A percentile compares a stretch with the other conserved stretches of the same genome.
phyloP scores from a whole-genome alignment of 37 sponge, comb jelly and placozoan genomes.

The Amphimedon queenslandica region DNA sequence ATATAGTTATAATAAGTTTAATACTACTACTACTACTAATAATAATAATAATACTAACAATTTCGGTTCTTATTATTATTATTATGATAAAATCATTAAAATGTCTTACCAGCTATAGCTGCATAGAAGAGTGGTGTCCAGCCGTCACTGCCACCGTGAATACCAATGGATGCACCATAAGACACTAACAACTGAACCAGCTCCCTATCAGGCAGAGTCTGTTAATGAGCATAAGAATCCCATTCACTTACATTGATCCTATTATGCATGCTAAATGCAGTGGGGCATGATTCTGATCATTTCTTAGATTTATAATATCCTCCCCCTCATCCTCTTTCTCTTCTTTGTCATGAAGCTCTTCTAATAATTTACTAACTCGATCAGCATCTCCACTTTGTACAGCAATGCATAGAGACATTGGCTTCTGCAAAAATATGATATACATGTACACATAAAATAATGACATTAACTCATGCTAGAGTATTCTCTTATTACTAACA shows the following conservation, averaged over 20 bases:
- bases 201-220: slow-evolving; percentile 13
- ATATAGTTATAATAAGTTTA: too few relatives aligned
- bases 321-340: slow-evolving; percentile 4
- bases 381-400: slow-evolving; percentile 75
- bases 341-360: neutral
- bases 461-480: neutral
- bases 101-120: slow-evolving; percentile 60
- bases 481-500: too few relatives aligned
- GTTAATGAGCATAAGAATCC: neutral
- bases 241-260: slow-evolving; percentile 55
- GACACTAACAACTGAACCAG: slow-evolving; percentile 45
- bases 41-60: too few relatives aligned
- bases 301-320: slow-evolving; percentile 65
- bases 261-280: slow-evolving; percentile 71
- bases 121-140: slow-evolving; percentile 71
- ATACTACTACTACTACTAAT: too few relatives aligned
- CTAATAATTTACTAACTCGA: slow-evolving; percentile 30
- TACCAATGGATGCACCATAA: slow-evolving; percentile 61
- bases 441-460: neutral
- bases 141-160: slow-evolving; percentile 64
- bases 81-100: too few relatives aligned
- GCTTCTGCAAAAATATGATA: slow-evolving; percentile 41
- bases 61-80: too few relatives aligned
- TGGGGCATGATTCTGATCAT: slow-evolving; percentile 70
- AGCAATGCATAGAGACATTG: slow-evolving; percentile 64